A percentile compares a stretch with the other conserved stretches of the same genome.
These are phyloP conservation scores for Troides helena DNA, from an alignment of 2,888 invertebrate species.

Conservation along the genomic window DNA sequence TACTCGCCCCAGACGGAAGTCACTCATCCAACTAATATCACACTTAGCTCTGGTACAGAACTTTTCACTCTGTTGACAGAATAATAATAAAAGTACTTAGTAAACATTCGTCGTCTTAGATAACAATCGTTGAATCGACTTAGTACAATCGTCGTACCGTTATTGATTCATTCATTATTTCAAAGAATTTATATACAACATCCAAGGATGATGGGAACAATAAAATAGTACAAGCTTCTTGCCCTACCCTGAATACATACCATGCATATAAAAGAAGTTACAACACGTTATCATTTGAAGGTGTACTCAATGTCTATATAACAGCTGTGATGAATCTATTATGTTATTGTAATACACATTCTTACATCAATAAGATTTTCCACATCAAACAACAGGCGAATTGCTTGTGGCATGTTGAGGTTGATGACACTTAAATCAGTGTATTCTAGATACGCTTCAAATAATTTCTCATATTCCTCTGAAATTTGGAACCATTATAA, in stretches of 20 bases:
- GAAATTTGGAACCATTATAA: constrained; percentile 21
- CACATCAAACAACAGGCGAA: constrained; percentile 75
- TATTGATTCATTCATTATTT: too few species aligned
- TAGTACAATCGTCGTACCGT: too few species aligned
- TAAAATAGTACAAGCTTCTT: too few species aligned
- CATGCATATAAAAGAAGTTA: too few species aligned
- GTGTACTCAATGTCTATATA: neutral
- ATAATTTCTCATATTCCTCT: constrained; percentile 72
- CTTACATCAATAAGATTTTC: constrained; percentile 61
- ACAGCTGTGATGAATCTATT: neutral
- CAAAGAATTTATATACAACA: too few species aligned
- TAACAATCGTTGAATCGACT: too few species aligned
- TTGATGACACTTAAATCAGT: constrained; percentile 77
- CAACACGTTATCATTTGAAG: neutral
- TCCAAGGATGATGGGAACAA: too few species aligned
- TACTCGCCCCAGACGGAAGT: constrained; percentile 53
- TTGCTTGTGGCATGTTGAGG: constrained; percentile 79
- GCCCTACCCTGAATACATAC: too few species aligned
- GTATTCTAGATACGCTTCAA: constrained; percentile 80
- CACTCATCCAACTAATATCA: constrained; percentile 48
- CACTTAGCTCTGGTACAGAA: constrained; percentile 17
- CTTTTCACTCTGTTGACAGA: constrained; percentile 16
- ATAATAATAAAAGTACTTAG: neutral
- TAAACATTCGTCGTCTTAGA: too few species aligned
- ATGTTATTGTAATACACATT: constrained; percentile 14